These are phyloP conservation scores for Camelus dromedarius DNA, from an alignment of 2,113 vertebrate species.

Conservation along the genomic window DNA sequence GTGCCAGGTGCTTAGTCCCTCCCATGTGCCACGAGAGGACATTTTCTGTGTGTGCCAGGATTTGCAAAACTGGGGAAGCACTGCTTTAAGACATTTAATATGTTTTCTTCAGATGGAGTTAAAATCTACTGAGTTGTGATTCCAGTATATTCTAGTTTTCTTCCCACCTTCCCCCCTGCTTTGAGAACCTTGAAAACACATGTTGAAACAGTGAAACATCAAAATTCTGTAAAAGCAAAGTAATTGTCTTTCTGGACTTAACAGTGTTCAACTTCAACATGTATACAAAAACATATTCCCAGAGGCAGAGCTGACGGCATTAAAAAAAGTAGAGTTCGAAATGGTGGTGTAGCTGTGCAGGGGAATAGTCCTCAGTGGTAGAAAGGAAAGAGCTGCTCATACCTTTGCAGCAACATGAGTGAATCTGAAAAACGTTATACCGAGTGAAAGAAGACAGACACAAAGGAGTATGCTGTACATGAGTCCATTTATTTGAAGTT, in stretches of 20 bases:
- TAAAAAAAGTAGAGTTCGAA: neutral
- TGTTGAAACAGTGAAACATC: neutral
- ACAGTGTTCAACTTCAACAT: neutral
- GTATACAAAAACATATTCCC: neutral
- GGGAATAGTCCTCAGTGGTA: neutral
- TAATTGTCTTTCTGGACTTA: neutral
- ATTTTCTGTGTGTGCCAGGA: neutral
- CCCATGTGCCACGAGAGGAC: neutral
- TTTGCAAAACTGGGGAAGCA: neutral
- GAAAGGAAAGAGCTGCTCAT: neutral
- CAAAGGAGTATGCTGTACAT: neutral
- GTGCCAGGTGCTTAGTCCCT: neutral
- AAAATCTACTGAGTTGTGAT: neutral
- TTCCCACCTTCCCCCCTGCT: neutral
- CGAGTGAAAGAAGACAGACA: neutral
- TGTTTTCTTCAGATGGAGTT: neutral
- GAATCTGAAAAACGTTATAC: neutral
- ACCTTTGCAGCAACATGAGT: neutral
- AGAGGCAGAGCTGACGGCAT: neutral
- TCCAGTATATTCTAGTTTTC: neutral
- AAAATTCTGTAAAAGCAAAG: neutral
- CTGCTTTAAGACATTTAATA: neutral
- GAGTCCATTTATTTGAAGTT: neutral
- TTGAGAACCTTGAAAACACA: constrained; percentile 27
- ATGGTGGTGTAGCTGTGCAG: neutral